Evolutionary conservation across 2,888 invertebrate genomes (phyloP).

Genomic region (Odontocolon sp.): DNA sequence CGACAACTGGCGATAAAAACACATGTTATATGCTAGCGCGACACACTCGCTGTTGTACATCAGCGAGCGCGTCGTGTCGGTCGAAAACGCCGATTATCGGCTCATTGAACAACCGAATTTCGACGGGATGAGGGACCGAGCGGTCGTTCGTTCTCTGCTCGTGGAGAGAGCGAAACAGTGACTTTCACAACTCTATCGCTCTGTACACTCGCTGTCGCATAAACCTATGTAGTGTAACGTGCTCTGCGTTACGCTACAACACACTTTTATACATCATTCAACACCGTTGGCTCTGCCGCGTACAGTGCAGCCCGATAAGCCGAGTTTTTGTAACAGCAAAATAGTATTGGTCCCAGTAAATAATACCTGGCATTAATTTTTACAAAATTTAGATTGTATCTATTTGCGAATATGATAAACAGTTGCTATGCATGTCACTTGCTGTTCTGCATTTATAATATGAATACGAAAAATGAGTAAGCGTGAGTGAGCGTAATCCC

Average conservation of each 20-base stretch:
- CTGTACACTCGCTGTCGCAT: not conserved
- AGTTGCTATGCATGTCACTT: too few relatives aligned
- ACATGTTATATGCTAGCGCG: constrained; percentile 38
- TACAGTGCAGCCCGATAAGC: too few relatives aligned
- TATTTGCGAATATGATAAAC: too few relatives aligned
- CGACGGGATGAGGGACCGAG: constrained; percentile 37
- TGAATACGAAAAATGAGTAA: too few relatives aligned
- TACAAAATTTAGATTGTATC: too few relatives aligned
- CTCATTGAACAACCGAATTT: constrained; percentile 61
- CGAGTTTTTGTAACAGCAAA: too few relatives aligned
- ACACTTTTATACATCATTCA: too few relatives aligned
- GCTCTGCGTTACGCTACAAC: too few relatives aligned
- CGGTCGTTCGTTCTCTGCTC: constrained; percentile 29
- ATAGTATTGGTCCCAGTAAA: too few relatives aligned
- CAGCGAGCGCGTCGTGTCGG: constrained; percentile 38
- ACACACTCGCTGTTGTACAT: constrained; percentile 19
- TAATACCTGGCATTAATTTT: too few relatives aligned
- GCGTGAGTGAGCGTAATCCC: constrained; percentile 15
- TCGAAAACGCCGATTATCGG: constrained; percentile 61
- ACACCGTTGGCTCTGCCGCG: too few relatives aligned
- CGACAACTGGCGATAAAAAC: constrained; percentile 37
- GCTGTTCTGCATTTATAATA: too few relatives aligned
- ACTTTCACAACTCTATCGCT: not conserved
- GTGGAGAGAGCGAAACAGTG: constrained; percentile 14
- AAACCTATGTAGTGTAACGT: not conserved